Evolutionary conservation across 2,888 invertebrate species (phyloP).

Genomic region (Conchocele bisecta): DNA sequence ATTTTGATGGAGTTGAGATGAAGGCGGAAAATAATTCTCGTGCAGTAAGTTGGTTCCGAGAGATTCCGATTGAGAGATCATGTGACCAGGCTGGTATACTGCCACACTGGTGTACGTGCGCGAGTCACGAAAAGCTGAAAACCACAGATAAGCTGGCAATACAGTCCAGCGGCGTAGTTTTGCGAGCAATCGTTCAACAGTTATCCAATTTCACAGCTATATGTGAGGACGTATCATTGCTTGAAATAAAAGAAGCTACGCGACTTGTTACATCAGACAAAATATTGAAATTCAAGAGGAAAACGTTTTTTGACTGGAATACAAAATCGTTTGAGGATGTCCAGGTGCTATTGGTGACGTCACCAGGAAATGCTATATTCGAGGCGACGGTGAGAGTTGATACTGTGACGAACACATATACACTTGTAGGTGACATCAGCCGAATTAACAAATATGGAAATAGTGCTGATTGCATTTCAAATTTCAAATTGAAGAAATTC

Average conservation of each 20-base stretch:
- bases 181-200: slow-evolving; percentile 87
- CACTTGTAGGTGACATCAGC: slow-evolving; percentile 87
- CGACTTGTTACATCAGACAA: slow-evolving; percentile 79
- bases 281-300: slow-evolving; percentile 46
- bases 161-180: slow-evolving; percentile 86
- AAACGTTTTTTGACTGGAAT: slow-evolving; percentile 41
- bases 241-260: slow-evolving; percentile 87
- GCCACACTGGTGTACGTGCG: slow-evolving; percentile 95
- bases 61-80: slow-evolving; percentile 88
- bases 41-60: slow-evolving; percentile 88
- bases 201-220: slow-evolving; percentile 81
- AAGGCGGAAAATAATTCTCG: slow-evolving; percentile 25
- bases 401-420: slow-evolving; percentile 76
- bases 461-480: slow-evolving; percentile 81
- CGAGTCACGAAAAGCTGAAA: slow-evolving; percentile 86
- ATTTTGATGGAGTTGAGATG: slow-evolving; percentile 51
- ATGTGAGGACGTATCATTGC: slow-evolving; percentile 85
- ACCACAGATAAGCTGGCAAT: slow-evolving; percentile 85
- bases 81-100: slow-evolving; percentile 91
- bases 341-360: slow-evolving; percentile 86
- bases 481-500: slow-evolving; percentile 76
- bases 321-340: slow-evolving; percentile 77
- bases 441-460: slow-evolving; percentile 82
- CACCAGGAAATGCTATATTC: slow-evolving; percentile 89
- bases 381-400: slow-evolving; percentile 89